These are phyloP conservation scores for Drosophila auraria DNA, from an alignment of 1,140 invertebrate genomes.

Conservation along the genomic window DNA sequence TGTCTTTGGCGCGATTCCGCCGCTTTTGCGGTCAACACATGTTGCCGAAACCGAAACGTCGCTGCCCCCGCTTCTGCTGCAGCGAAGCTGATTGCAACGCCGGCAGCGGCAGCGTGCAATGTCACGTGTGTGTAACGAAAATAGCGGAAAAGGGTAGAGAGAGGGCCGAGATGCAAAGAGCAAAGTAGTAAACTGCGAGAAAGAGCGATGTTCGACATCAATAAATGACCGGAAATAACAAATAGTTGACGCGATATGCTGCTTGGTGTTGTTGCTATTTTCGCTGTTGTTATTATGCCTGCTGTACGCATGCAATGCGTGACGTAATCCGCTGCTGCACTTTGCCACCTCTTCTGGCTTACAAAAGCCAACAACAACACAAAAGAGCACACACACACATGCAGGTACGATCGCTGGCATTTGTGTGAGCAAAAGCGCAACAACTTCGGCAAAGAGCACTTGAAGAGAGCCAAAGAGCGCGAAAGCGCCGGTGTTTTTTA, in stretches of 20 bases:
- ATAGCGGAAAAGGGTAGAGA: conserved; percentile 1
- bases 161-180: not conserved
- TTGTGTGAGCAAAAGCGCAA: conserved; percentile 7
- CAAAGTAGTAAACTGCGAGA: not conserved
- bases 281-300: conserved; percentile 11
- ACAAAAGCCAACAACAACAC: not conserved
- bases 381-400: conserved; percentile 9
- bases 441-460: conserved; percentile 4
- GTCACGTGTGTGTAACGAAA: conserved; percentile 25
- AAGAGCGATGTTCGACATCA: conserved; percentile 19
- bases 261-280: conserved; percentile 8
- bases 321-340: conserved; percentile 57
- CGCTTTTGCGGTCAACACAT: conserved; percentile 53
- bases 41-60: conserved; percentile 15
- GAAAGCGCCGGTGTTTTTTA: conserved; percentile 36
- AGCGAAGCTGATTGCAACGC: conserved; percentile 3
- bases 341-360: conserved; percentile 6
- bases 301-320: conserved; percentile 46
- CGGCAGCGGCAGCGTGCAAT: conserved; percentile 15
- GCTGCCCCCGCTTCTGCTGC: conserved; percentile 14
- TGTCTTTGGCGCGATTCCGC: conserved; percentile 58
- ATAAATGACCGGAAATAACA: conserved; percentile 75
- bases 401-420: conserved; percentile 3
- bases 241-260: conserved; percentile 59
- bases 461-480: conserved; percentile 14